phyloP scores from a whole-genome alignment of 2,888 invertebrate species.

The Athalia cordata region DNA sequence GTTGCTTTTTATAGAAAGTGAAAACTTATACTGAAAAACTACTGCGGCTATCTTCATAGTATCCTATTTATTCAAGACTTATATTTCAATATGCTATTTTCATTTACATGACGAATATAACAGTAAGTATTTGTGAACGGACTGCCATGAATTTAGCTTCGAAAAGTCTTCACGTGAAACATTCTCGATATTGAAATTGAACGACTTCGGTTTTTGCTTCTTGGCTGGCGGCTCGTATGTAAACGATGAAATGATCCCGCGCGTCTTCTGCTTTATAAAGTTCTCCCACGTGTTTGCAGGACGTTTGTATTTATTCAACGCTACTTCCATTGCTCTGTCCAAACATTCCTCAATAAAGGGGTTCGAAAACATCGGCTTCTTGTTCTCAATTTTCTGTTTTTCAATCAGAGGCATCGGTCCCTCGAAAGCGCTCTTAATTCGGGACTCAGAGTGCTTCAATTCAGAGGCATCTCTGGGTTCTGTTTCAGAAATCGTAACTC shows the following conservation, averaged over 20 bases:
- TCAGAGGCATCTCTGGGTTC: slow-evolving; percentile 7
- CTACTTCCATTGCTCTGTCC: slow-evolving; percentile 54
- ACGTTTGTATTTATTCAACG: slow-evolving; percentile 52
- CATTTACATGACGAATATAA: slow-evolving; percentile 33
- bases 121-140: slow-evolving; percentile 45
- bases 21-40: too few species aligned
- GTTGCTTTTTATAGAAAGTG: not conserved
- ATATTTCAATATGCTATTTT: slow-evolving; percentile 7
- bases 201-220: slow-evolving; percentile 36
- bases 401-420: not conserved
- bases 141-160: slow-evolving; percentile 38
- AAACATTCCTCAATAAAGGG: slow-evolving; percentile 50
- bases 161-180: slow-evolving; percentile 24
- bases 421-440: slow-evolving; percentile 1
- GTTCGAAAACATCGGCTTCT: slow-evolving; percentile 51
- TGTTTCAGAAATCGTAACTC: not conserved
- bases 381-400: slow-evolving; percentile 9
- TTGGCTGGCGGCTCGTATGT: slow-evolving; percentile 49
- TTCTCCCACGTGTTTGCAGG: slow-evolving; percentile 49
- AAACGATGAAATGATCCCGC: not conserved
- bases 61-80: slow-evolving; percentile 14
- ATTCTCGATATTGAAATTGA: not conserved
- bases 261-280: slow-evolving; percentile 33
- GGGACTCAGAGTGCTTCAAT: not conserved
- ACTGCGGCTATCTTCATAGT: not conserved